Evolutionary conservation across 2,888 invertebrate genomes (phyloP), one percentile per base, ranked within the genome.

Genomic region (Drosophila basisetae): DNA sequence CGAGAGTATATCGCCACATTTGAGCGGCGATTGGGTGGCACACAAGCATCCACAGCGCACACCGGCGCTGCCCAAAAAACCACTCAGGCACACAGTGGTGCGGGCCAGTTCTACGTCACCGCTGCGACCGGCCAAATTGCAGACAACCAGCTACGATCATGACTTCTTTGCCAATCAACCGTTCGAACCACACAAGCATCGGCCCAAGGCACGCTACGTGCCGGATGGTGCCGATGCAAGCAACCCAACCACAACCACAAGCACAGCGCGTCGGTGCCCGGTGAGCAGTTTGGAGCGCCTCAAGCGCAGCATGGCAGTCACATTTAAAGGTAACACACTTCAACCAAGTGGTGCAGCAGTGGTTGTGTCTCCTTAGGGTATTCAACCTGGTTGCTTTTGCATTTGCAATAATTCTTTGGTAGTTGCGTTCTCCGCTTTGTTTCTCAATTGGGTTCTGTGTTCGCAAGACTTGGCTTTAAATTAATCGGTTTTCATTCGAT

Each of bases 21-120:
- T 97, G 73, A 95, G 96, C 0, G 97, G 96, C 2, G 94, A 96
- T 10, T 97, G 97, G 97, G 95, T 96, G 43, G 97, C 97, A 0
- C 97, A 97, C 92, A 95, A 95, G 81, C 96, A 95, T 91, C 97
- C 97, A 0, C 58, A 83, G 25, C 83, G 83, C 16, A 73, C 80
- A 16, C 69, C 71, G 7, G 74, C 78, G 3, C 47, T 69, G 86
- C 96, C 84, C 30, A 66, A 41, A 50, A 59, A 77, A 37, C 76
- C 67, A 2, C 80, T 49, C 16, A 68, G 78, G 58, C 95, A 50
- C 22, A 22, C 35, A 4, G 56, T 47, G n/a, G 33, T 58, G 9
- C 60, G 96, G 3, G 89, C 96, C 52, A 95, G 95, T 54, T 91
- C 94, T 59, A 89, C 93, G 72, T 95, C 92, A 82, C 95, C 94